Evolutionary conservation across 1,140 invertebrate genomes (phyloP).

Genomic region (Micrasema longulum): DNA sequence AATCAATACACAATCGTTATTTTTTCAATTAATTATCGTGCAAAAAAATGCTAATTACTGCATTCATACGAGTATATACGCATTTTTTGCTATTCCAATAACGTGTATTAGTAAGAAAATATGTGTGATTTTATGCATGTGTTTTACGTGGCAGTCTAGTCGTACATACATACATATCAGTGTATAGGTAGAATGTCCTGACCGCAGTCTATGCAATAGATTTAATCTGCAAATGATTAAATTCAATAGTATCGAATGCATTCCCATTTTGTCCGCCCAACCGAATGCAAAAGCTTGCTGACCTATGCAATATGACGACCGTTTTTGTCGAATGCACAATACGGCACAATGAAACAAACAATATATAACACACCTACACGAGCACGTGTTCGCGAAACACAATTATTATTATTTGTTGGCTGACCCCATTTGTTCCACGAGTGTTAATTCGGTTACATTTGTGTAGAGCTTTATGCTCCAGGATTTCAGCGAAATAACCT

Average conservation of each 20-base stretch:
- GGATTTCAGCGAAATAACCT: neutral
- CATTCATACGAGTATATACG: neutral
- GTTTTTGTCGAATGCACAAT: constrained; percentile 24
- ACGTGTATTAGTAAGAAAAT: neutral
- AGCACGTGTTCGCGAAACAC: too few species aligned
- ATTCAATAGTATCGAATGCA: constrained; percentile 18
- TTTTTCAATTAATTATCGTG: too few species aligned
- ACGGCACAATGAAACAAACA: neutral
- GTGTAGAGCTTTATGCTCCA: neutral
- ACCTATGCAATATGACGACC: constrained; percentile 27
- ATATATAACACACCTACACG: neutral
- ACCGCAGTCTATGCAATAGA: neutral
- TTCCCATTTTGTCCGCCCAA: neutral
- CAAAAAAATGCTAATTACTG: too few species aligned
- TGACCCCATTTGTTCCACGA: neutral
- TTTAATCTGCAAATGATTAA: neutral
- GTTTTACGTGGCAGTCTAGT: too few species aligned
- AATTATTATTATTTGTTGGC: neutral
- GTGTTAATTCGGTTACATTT: neutral
- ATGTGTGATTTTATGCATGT: neutral
- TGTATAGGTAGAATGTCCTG: neutral
- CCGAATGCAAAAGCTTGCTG: constrained; percentile 21
- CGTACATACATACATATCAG: neutral
- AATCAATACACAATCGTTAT: too few species aligned
- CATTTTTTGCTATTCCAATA: neutral